Base-by-base conservation (phyloP, 2,888 invertebrate species). In the Oscheius onirici region DNA sequence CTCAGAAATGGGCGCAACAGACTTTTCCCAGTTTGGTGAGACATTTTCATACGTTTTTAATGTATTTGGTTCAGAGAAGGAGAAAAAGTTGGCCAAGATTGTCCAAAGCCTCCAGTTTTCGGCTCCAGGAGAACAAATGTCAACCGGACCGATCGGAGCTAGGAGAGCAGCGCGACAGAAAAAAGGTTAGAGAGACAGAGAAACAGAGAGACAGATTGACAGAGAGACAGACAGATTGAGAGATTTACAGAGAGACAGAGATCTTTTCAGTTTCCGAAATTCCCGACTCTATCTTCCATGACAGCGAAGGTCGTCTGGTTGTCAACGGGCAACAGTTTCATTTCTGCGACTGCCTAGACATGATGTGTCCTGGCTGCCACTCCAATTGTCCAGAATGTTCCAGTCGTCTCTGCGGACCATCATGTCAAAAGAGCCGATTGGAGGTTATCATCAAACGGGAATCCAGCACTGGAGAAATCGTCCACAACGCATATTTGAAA, bases 311-410 rank as follows among this genome's bases (percentile, higher is more conserved):
- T 20, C 55, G 24, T 2, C 57, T 68, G 28, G 44, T 68, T 11
- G 24, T 67, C 43, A 40, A 43, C 2, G 49, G 52, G 2, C 41
- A 71, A 22, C 8, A 22, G 24, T 26, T 44, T 1, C 5, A 24
- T 15, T 43, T 71, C n/a, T 71, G 71, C 24, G 71, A 71, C 65
- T 71, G 71, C 44, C 58, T 71, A 13, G 40, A 20, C n/a, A 17
- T 44, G 11, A 28, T 26, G 17, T 71, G 71, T 52, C n/a, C 22
- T 2, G 71, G 71, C 11, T 71, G 71, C 34, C 65, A 65, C 44
- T 63, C 52, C 15, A 34, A 54, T 15, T 71, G 71, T 28, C 10
- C 26, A 1, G 44, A 55, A 0, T 71, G 71, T 24, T 2, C n/a
- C 6, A 40, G 55, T 43, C 17, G 26, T 5, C 44, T 40, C 43